Conservation (phyloP, 2,113 vertebrate genomes). For the Bubo blakistoni region DNA sequence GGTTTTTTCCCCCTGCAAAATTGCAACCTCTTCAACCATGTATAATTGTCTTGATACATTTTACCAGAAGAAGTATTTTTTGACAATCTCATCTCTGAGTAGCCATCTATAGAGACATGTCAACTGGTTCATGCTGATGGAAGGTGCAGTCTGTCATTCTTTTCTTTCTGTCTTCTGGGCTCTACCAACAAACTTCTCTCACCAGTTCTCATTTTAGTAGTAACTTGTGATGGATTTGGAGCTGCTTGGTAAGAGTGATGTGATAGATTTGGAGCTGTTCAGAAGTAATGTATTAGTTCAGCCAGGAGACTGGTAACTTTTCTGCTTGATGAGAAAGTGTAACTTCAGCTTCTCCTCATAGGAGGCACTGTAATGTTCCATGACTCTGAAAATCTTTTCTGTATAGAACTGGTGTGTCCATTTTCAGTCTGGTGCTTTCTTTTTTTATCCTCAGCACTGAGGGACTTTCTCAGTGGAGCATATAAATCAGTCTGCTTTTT, state of each 20-base stretch:
- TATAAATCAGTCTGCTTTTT: background rate
- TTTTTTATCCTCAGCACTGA: background rate
- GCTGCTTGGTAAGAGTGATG: background rate
- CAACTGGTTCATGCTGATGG: background rate
- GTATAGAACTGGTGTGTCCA: background rate
- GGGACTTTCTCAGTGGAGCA: background rate
- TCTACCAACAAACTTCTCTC: background rate
- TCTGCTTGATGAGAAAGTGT: background rate
- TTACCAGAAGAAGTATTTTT: background rate
- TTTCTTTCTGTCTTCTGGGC: background rate
- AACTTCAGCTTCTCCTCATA: background rate
- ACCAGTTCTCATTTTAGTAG: background rate
- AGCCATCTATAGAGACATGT: background rate
- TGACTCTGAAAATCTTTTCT: background rate
- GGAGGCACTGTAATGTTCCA: background rate
- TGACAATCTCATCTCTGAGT: background rate
- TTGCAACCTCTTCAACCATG: background rate
- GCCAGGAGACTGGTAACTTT: background rate
- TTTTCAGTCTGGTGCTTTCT: background rate
- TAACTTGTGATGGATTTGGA: background rate
- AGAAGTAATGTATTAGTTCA: background rate
- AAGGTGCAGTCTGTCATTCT: background rate
- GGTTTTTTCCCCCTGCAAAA: background rate
- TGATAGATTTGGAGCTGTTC: background rate
- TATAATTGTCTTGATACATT: background rate